These are phyloP conservation scores for Onthophagus sagittarius DNA, from an alignment of 2,888 invertebrate genomes.

Conservation along the genomic window DNA sequence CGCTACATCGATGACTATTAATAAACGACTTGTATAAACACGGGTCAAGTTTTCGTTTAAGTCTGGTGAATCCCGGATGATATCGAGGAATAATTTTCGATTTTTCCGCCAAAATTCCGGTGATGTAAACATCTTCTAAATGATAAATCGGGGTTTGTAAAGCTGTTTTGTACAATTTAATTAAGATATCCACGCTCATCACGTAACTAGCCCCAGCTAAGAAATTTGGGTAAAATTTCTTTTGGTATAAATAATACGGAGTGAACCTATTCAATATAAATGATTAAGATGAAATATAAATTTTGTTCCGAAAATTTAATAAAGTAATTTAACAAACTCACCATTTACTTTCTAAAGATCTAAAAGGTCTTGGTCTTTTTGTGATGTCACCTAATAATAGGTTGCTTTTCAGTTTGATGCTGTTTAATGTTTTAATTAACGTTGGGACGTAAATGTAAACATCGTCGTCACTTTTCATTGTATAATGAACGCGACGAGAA, in stretches of 20 bases:
- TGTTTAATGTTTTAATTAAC: slow-evolving; percentile 47
- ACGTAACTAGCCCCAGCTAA: slow-evolving; percentile 76
- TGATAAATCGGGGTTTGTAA: slow-evolving; percentile 65
- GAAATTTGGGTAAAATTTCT: slow-evolving; percentile 70
- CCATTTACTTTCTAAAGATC: slow-evolving; percentile 73
- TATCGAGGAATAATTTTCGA: slow-evolving; percentile 58
- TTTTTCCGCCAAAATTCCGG: slow-evolving; percentile 60
- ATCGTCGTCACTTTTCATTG: slow-evolving; percentile 83
- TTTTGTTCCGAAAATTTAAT: too few species aligned
- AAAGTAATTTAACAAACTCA: slow-evolving; percentile 40
- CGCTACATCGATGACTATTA: slow-evolving; percentile 54
- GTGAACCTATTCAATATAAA: slow-evolving; percentile 57
- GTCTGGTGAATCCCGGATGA: slow-evolving; percentile 61
- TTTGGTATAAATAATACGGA: slow-evolving; percentile 71
- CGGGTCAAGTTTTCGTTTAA: slow-evolving; percentile 43
- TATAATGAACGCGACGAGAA: slow-evolving; percentile 51
- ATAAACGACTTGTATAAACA: slow-evolving; percentile 53
- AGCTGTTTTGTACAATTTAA: slow-evolving; percentile 62
- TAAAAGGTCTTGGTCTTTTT: slow-evolving; percentile 70
- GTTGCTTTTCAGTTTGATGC: slow-evolving; percentile 32
- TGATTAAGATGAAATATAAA: neutral
- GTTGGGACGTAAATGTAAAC: slow-evolving; percentile 75
- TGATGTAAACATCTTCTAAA: slow-evolving; percentile 71
- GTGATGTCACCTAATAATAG: slow-evolving; percentile 71
- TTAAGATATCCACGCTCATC: slow-evolving; percentile 62